Conservation (phyloP, 2,888 invertebrate species). For the Ormyrus rosae region DNA sequence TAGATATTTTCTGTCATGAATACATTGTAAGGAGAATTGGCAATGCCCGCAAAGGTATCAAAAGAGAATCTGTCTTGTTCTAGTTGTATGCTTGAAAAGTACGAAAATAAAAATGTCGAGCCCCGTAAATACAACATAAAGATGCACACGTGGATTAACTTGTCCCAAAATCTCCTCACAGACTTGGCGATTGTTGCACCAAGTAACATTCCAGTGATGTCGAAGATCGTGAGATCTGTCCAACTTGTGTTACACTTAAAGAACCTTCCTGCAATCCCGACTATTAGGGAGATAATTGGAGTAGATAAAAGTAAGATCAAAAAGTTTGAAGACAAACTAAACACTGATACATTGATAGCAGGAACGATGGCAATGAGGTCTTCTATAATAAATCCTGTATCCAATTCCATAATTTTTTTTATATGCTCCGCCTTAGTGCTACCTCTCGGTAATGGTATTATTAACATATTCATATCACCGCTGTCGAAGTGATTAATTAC, state of each 20-base stretch:
- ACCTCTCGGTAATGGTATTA: not conserved
- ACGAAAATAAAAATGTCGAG: not conserved
- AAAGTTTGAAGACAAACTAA: no score
- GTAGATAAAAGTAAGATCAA: no score
- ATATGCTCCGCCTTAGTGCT: no score
- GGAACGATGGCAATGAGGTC: no score
- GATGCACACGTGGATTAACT: not conserved
- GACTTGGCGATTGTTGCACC: not conserved
- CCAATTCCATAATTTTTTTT: no score
- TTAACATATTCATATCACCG: not conserved
- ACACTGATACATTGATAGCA: no score
- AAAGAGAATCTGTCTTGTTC: not conserved
- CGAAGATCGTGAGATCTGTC: not conserved
- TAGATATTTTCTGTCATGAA: not conserved
- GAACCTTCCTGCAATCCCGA: no score
- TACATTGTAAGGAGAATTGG: no score
- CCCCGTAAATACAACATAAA: not conserved
- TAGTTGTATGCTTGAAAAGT: not conserved
- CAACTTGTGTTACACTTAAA: no score
- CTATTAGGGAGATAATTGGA: no score
- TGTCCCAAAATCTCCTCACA: not conserved
- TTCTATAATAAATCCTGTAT: no score
- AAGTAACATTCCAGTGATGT: not conserved
- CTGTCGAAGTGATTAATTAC: not conserved
- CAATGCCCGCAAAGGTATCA: not conserved